Evolutionary conservation across 2,113 vertebrate genomes (phyloP), one percentile per base, ranked within the genome.

Genomic region (Aegithalos caudatus): DNA sequence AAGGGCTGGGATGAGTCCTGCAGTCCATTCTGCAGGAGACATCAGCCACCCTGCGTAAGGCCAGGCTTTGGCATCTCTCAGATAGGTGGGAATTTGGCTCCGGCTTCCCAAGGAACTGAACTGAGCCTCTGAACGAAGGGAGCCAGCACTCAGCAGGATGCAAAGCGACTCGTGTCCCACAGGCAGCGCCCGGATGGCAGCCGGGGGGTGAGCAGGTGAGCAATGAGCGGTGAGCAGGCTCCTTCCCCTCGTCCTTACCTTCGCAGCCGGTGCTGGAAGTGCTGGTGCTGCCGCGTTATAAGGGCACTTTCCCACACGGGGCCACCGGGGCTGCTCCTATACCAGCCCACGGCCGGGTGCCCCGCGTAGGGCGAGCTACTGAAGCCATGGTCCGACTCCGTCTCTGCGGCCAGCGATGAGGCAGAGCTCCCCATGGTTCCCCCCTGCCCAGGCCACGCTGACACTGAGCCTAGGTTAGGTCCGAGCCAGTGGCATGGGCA

Each of bases 361-460:
- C 98, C 97, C 0, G 99, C 95, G 94, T 98, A 99, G 50, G 98
- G 96, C 5, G 98, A 74, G 70, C 98, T 96, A 84, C 96, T 81
- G 97, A 99, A 99, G 95, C 99, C 99, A 93, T 99, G 99, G 97
- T 99, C 99, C 80, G 99, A 99, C 97, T 99, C 99, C 0, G 99
- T 99, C 98, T 99, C 99, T 27, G 99, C 97, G 28, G 99, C 98
- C 97, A 99, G 98, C 81, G 99, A 99, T 47, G 99, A 99, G 93
- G 99, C 99, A 42, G 99, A 99, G 97, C 99, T 99, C 97, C 99
- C 99, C 99, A 99, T 99, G 97, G 97, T 79, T 97, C 88, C 97
- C 96, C 95, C 86, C 96, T 88, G 67, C 87, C 97, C 69, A 51
- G 95, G 95, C 97, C 72, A 90, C 65, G 81, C 91, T 12, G 97